Evolutionary conservation across 1,140 invertebrate genomes (phyloP).

Genomic region (Hyles vespertilio): DNA sequence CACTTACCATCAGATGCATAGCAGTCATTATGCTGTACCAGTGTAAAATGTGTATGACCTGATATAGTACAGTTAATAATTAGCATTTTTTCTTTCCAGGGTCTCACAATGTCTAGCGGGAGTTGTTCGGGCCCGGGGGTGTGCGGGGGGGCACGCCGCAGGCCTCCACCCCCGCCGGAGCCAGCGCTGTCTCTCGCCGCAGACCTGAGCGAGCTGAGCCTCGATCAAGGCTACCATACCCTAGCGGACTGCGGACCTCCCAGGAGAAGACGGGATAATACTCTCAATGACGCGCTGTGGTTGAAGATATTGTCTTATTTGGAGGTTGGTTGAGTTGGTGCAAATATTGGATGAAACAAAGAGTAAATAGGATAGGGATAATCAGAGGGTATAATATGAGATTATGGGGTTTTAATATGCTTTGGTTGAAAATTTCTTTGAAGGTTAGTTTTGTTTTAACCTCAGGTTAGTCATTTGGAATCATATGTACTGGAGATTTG

Average conservation of each 20-base stretch:
- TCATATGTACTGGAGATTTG: no score
- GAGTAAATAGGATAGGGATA: no score
- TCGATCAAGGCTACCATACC: slow-evolving; percentile 87
- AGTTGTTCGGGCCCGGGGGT: slow-evolving; percentile 59
- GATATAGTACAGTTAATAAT: no score
- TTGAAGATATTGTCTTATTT: slow-evolving; percentile 58
- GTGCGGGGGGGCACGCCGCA: slow-evolving; percentile 54
- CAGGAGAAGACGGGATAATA: slow-evolving; percentile 47
- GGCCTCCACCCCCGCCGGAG: slow-evolving; percentile 61
- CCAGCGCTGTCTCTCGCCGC: slow-evolving; percentile 56
- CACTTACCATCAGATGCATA: background rate
- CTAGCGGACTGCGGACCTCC: slow-evolving; percentile 76
- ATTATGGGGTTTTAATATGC: no score
- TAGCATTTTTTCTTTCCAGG: slow-evolving; percentile 32
- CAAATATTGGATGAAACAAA: no score
- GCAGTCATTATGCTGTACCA: background rate
- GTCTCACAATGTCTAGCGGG: slow-evolving; percentile 58
- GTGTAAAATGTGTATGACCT: no score
- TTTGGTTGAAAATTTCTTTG: no score
- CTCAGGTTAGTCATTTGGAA: no score
- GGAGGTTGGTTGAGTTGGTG: slow-evolving; percentile 28
- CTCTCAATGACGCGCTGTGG: slow-evolving; percentile 58
- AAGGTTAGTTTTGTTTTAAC: no score
- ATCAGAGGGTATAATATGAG: no score
- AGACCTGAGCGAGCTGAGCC: slow-evolving; percentile 75